Base-by-base conservation (phyloP, 2,113 vertebrate species). In the Cygnus buccinator region DNA sequence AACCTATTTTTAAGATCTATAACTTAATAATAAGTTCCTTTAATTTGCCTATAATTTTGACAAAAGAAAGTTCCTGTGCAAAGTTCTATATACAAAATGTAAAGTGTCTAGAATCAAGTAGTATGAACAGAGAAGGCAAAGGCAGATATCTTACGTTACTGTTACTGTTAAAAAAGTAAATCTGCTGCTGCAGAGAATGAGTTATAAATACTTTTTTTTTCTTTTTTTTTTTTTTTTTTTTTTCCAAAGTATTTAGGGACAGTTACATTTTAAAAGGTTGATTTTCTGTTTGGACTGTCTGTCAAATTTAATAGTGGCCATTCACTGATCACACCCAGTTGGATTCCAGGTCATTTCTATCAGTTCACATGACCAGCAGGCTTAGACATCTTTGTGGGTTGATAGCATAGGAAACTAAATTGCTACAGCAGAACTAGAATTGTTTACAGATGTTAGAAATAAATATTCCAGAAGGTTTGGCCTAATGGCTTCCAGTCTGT, bases 381-480 rank as follows among this genome's bases (percentile, higher is more conserved):
- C 41, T 65, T 59, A 74, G 67, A 84, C 44, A 33, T 50, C 9
- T 87, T 84, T 16, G 15, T 31, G 58, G 23, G 2, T 28, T 78
- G 57, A 46, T 12, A 72, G 31, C 6, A 4, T 6, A 57, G 26
- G 54, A 93, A 87, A 62, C 25, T 63, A 55, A 89, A 29, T 33
- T 82, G 71, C 71, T 41, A 35, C 41, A 87, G n/a, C n/a, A 74
- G 50, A 85, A 59, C 75, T 46, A 39, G 10, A 20, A 63, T 78
- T 19, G 14, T 68, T 91, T 78, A 67, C 86, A 86, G 84, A 93
- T 81, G 67, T 17, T 94, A 44, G 37, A 88, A 95, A 50, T 35
- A 90, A 58, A 62, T 96, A 93, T 95, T 95, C 73, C 70, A 87
- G 58, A 89, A 84, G 13, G 12, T 68, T 58, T 84, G 89, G 59